Percentiles rank a stretch among this genome's conserved stretches.
Conservation (phyloP, 2,113 vertebrate genomes). For the Elanus axillaris region DNA sequence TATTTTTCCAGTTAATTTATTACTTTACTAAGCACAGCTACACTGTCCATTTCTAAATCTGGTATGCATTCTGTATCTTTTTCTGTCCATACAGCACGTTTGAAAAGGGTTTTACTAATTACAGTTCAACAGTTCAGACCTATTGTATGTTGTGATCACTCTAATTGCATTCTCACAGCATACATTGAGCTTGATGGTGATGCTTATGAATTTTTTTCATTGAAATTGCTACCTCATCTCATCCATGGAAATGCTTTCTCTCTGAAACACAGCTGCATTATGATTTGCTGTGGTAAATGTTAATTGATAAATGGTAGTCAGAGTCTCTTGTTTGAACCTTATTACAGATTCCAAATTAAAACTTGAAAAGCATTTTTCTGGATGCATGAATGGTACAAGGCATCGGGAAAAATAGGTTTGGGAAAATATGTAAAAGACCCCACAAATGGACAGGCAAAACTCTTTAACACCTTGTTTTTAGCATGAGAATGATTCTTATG, state of each 20-base stretch:
- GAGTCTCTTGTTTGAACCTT: constrained; percentile 29
- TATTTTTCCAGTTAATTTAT: neutral
- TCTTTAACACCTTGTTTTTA: neutral
- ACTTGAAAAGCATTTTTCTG: neutral
- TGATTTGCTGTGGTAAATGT: constrained; percentile 61
- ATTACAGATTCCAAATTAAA: constrained; percentile 31
- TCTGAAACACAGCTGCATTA: constrained; percentile 50
- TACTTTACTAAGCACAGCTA: neutral
- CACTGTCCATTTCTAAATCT: neutral
- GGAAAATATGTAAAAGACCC: neutral
- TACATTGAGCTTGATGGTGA: constrained; percentile 35
- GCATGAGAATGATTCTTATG: neutral
- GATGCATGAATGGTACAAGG: neutral
- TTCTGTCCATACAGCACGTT: neutral
- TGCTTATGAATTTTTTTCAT: constrained; percentile 23
- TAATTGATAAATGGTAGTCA: constrained; percentile 66
- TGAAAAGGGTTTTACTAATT: constrained; percentile 46
- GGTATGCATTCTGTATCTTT: neutral
- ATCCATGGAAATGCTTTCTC: constrained; percentile 55
- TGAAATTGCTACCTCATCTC: constrained; percentile 51
- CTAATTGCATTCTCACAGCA: constrained; percentile 40
- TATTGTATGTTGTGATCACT: neutral
- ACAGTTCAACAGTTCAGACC: constrained; percentile 38
- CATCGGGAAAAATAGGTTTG: neutral
- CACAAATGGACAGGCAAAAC: neutral